Evolutionary conservation across 2,888 invertebrate species (phyloP).

Genomic region (Odontocolon sp.): DNA sequence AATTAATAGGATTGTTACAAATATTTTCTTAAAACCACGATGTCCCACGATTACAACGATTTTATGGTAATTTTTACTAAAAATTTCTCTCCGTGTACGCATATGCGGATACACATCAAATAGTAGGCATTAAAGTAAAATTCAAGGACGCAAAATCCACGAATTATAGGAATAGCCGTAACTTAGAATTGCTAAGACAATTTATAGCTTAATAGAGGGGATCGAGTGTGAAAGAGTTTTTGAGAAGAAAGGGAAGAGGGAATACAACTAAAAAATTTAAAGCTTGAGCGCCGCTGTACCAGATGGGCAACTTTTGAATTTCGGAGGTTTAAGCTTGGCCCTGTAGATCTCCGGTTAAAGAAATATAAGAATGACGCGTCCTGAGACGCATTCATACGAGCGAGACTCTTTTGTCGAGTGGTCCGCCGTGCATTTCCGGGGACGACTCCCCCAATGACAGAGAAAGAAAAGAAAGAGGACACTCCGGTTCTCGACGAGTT

Average conservation of each 20-base stretch:
- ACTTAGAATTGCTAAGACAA: background rate
- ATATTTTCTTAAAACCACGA: too few relatives aligned
- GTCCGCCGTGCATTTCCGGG: constrained; percentile 49
- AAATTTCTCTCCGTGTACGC: too few relatives aligned
- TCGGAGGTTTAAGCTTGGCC: background rate
- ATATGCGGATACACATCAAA: too few relatives aligned
- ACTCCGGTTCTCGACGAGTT: constrained; percentile 38
- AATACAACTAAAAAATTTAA: background rate
- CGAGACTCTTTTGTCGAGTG: constrained; percentile 46
- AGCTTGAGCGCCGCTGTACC: background rate
- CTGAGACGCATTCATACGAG: constrained; percentile 27
- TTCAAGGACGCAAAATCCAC: background rate
- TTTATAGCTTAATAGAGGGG: background rate
- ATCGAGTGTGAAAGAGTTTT: constrained; percentile 2
- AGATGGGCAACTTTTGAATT: constrained; percentile 28
- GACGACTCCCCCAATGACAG: constrained; percentile 43
- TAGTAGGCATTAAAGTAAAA: background rate
- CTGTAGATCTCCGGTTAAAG: constrained; percentile 23
- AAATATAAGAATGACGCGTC: constrained; percentile 35
- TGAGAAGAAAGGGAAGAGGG: constrained; percentile 1
- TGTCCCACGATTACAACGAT: too few relatives aligned
- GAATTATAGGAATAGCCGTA: background rate
- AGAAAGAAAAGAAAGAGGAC: constrained; percentile 35
- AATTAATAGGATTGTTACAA: too few relatives aligned
- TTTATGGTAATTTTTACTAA: too few relatives aligned